phyloP scores from a whole-genome alignment of 2,797 vertebrate species.

The Channa striata region DNA sequence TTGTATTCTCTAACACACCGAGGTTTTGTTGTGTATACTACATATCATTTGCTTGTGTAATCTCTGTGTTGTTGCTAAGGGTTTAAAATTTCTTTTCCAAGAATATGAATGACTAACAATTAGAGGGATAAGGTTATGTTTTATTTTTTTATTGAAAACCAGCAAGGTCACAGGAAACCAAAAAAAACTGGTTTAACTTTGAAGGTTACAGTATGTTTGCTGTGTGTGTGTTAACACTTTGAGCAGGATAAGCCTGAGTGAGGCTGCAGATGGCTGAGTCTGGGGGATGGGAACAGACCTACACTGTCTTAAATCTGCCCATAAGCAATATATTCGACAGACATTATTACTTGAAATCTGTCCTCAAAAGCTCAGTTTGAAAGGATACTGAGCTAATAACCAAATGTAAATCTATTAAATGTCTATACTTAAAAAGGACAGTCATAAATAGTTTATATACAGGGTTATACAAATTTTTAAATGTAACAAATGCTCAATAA shows the following conservation, averaged over 20 bases:
- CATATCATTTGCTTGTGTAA: too few relatives aligned
- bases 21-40: too few relatives aligned
- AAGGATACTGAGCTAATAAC: neutral
- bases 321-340: neutral
- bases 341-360: neutral
- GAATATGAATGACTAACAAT: neutral
- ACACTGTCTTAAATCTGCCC: conserved; percentile 13
- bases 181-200: neutral
- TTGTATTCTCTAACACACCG: neutral
- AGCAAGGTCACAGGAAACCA: neutral
- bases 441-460: neutral
- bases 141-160: conserved; percentile 5
- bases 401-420: neutral
- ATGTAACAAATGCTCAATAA: neutral
- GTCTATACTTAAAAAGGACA: neutral
- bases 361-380: conserved; percentile 5
- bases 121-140: neutral
- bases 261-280: neutral
- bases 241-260: conserved; percentile 1
- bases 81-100: conserved; percentile 4
- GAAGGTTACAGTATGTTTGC: neutral
- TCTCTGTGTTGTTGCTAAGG: neutral
- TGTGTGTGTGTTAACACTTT: neutral
- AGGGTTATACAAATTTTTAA: neutral
- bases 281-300: conserved; percentile 16